Evolutionary conservation across 2,888 invertebrate species (phyloP), one percentile per base, ranked within the genome.

Genomic region (Ophonus ardosiacus): DNA sequence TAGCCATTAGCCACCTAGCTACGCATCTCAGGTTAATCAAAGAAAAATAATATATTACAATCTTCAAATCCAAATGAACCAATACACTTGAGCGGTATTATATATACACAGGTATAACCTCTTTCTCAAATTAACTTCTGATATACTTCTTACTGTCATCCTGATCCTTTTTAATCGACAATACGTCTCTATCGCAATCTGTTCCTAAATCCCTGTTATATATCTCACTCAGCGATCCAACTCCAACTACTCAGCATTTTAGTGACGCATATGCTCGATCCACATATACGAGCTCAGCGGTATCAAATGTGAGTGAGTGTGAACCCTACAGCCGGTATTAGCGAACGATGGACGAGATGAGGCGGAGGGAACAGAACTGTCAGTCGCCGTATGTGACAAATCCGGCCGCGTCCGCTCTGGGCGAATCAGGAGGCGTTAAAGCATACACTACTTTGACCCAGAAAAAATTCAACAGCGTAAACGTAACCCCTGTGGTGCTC

Each of bases 341-440:
- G 68, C 68, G 24, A 68, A 40, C 71, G 43, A n/a, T 5, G 13
- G 17, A 8, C 10, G 71, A 17, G 43, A 40, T 13, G 68, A 68
- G 18, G 43, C 0, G n/a, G 7, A 15, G 18, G 71, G 43, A 17
- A 74, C 43, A 43, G 21, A 13, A 51, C 38, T 74, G 71, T 43
- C 71, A 43, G 17, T 74, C 18, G 71, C 71, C 43, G 71, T 43
- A 43, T 74, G 71, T 74, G 71, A 74, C 71, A 74, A 74, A 74
- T 74, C 71, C 71, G 51, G 17, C 43, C 40, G 71, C 71, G 43
- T 74, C 71, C 71, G 71, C 71, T 74, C 71, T 74, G 71, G 17
- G 15, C 15, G 0, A 15, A 17, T 51, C 7, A 8, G 18, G 71
- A 74, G n/a, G 71, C 71, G 51, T 43, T 8, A 4, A 18, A 8